These are phyloP conservation scores for Charadrius vociferus DNA, from an alignment of 2,113 vertebrate genomes.

Conservation along the genomic window DNA sequence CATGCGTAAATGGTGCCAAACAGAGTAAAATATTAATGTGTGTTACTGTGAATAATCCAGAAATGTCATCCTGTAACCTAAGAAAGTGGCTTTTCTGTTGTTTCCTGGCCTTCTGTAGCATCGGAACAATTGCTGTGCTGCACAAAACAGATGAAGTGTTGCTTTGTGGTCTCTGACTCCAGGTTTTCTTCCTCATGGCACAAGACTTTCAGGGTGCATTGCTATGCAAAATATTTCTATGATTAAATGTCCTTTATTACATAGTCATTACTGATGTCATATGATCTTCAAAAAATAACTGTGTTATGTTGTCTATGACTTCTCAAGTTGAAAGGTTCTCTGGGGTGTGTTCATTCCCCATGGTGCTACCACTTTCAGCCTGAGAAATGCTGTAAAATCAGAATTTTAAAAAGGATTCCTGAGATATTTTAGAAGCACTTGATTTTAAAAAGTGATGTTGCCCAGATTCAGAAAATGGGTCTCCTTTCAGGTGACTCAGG, in stretches of 20 bases:
- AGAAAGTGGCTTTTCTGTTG: not conserved
- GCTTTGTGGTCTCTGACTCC: not conserved
- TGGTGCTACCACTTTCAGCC: not conserved
- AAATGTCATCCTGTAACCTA: conserved; percentile 3
- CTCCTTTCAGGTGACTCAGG: not conserved
- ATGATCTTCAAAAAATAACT: not conserved
- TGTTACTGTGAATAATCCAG: conserved; percentile 24
- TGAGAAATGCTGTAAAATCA: not conserved
- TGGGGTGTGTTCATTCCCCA: not conserved
- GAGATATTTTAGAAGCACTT: not conserved
- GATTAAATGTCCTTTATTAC: not conserved
- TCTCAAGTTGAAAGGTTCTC: not conserved
- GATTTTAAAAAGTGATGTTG: not conserved
- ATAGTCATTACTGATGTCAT: not conserved
- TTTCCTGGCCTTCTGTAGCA: not conserved
- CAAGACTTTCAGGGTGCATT: not conserved
- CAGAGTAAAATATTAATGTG: conserved; percentile 32
- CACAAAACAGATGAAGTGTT: not conserved
- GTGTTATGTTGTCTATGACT: not conserved
- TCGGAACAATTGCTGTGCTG: not conserved
- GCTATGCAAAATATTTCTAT: not conserved
- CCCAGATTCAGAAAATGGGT: not conserved
- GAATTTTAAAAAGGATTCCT: not conserved
- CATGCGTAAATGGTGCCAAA: not conserved
- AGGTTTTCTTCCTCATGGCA: not conserved